These are phyloP conservation scores for Elachura formosa DNA, from an alignment of 2,113 vertebrate species.

Conservation along the genomic window DNA sequence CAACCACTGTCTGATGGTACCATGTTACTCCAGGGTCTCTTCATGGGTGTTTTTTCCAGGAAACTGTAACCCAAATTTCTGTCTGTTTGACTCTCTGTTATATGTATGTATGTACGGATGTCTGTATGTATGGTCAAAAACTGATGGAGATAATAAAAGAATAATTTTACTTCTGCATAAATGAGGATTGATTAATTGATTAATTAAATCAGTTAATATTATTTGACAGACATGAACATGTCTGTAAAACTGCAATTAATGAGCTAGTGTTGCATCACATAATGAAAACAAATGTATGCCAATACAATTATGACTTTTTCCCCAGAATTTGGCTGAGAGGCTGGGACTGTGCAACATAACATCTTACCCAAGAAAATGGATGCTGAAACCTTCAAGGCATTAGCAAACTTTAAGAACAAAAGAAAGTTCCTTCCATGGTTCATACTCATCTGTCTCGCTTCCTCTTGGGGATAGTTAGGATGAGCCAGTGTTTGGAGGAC, in stretches of 20 bases:
- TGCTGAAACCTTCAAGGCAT: not conserved
- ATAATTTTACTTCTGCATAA: not conserved
- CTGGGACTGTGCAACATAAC: fast-evolving
- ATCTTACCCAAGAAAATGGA: not conserved
- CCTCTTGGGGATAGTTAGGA: not conserved
- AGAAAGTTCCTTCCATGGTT: not conserved
- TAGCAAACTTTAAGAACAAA: not conserved
- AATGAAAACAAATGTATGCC: not conserved
- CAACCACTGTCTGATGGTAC: not conserved
- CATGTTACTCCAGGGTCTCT: not conserved
- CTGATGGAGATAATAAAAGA: not conserved
- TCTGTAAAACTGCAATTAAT: not conserved
- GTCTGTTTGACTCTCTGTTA: not conserved
- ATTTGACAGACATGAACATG: not conserved
- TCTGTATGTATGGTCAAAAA: not conserved
- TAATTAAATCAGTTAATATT: not conserved
- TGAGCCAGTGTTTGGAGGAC: not conserved
- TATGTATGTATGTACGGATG: not conserved
- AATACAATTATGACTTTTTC: not conserved
- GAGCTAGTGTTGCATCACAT: not conserved
- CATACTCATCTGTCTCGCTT: not conserved
- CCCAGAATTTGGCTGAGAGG: not conserved
- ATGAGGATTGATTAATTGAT: too few relatives aligned
- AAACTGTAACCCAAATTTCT: not conserved
- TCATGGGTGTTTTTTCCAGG: not conserved